These are phyloP conservation scores for Macrochelys suwanniensis DNA, from an alignment of 2,797 vertebrate species.

Conservation along the genomic window DNA sequence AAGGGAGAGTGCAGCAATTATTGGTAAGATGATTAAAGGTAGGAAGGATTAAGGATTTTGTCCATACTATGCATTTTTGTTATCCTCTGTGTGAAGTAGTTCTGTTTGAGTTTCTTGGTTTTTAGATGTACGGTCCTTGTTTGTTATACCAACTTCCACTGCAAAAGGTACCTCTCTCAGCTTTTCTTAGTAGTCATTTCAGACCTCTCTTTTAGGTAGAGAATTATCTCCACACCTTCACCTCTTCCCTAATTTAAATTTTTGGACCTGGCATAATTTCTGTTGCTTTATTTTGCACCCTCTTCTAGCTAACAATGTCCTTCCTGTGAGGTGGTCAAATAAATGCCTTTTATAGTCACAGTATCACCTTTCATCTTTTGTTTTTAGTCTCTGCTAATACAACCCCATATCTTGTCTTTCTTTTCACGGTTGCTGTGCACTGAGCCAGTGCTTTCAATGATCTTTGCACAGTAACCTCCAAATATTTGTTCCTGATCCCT, in stretches of 20 bases:
- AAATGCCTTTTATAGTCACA: neutral
- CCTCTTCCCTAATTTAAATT: accelerated
- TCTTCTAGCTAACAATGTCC: accelerated
- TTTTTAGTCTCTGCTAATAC: neutral
- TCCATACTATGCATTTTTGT: neutral
- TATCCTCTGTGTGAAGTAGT: neutral
- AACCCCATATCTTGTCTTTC: neutral
- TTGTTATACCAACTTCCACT: neutral
- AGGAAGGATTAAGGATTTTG: neutral
- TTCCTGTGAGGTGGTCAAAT: neutral
- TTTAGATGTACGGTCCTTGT: neutral
- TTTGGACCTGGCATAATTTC: neutral
- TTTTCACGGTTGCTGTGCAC: neutral
- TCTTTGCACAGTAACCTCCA: neutral
- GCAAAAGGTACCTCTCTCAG: neutral
- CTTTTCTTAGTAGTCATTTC: neutral
- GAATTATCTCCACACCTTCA: neutral
- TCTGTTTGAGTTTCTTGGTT: neutral
- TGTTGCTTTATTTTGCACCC: neutral
- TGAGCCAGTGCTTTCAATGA: neutral
- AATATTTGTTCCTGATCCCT: neutral
- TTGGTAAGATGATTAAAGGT: neutral
- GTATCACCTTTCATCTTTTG: neutral
- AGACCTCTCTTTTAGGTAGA: neutral
- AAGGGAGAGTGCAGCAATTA: neutral